Percentiles rank a stretch among this genome's conserved stretches.
Evolutionary conservation across 2,888 invertebrate species (phyloP).

Genomic region (Dugesia japonica): DNA sequence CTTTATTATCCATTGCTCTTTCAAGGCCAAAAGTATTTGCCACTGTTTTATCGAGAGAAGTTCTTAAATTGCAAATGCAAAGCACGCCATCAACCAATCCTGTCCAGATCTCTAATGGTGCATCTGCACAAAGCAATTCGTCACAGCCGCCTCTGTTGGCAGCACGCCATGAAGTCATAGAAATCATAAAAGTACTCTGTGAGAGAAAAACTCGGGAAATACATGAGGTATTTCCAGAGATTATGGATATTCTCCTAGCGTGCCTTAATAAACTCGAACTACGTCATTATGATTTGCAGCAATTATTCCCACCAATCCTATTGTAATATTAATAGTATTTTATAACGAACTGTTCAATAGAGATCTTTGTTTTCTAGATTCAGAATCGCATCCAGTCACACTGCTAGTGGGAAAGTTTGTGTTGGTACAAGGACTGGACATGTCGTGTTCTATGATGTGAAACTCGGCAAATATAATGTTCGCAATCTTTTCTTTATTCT

Average conservation of each 20-base stretch:
- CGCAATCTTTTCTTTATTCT: no score
- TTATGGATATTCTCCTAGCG: background rate
- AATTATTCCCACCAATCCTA: background rate
- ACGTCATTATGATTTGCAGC: background rate
- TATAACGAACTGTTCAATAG: no score
- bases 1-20: background rate
- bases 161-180: background rate
- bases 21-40: slow-evolving; percentile 4
- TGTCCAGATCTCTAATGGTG: background rate
- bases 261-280: background rate
- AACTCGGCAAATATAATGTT: slow-evolving; percentile 14
- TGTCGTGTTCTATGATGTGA: background rate
- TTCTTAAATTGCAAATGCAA: background rate
- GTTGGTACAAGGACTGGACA: background rate
- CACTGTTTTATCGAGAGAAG: background rate
- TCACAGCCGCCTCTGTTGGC: background rate
- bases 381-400: background rate
- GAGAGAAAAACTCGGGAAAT: background rate
- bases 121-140: background rate
- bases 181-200: background rate
- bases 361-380: no score
- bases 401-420: slow-evolving; percentile 14
- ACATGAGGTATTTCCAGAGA: background rate
- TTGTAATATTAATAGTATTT: background rate
- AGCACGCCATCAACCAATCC: background rate